Evolutionary conservation across 2,113 vertebrate species (phyloP), one percentile per base, ranked within the genome.

Genomic region (Orthonyx spaldingii): DNA sequence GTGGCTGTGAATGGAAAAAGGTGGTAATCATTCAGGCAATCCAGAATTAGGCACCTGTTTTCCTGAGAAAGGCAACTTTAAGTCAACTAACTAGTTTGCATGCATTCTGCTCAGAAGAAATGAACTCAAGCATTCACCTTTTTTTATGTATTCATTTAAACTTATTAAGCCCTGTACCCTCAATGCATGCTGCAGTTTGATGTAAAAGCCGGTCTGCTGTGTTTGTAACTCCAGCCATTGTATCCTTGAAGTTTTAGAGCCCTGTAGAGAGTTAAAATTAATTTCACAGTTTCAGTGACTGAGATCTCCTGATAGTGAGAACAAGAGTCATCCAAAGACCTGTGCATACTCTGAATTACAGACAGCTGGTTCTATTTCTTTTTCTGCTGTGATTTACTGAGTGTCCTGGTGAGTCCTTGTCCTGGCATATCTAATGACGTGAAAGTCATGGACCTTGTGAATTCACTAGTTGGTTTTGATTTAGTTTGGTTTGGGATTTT

Each of bases 151-250:
- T 7, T 65, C 10, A 23, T 74, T 86, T 80, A 76, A 50, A 46
- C 3, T 50, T 53, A 10, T 44, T 37, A 56, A 69, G 55, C 1
- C 3, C 3, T 49, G 1, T 28, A 35, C 2, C 5, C 8, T 65
- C 11, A 76, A 7, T 39, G 7, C 1, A 15, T 49, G 15, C 16
- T 56, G 24, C 30, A 64, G 10, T 76, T 83, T 57, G 10, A 32
- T 33, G 20, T 32, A 47, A 85, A 78, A 82, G 8, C 6, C 75
- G 13, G 7, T 50, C 47, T 78, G 21, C 50, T 82, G 39, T 75
- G 19, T 13, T 84, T 10, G 26, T 46, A 1, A 1, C 27, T 82
- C 13, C 46, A 93, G 7, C 0, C 2, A 30, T 27, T 66, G 5
- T 17, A 50, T 8, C 9, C 5, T 55, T 55, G 23, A 91, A 37